These are phyloP conservation scores for Hoplodrina blanda DNA, from an alignment of 2,888 invertebrate species.

Conservation along the genomic window DNA sequence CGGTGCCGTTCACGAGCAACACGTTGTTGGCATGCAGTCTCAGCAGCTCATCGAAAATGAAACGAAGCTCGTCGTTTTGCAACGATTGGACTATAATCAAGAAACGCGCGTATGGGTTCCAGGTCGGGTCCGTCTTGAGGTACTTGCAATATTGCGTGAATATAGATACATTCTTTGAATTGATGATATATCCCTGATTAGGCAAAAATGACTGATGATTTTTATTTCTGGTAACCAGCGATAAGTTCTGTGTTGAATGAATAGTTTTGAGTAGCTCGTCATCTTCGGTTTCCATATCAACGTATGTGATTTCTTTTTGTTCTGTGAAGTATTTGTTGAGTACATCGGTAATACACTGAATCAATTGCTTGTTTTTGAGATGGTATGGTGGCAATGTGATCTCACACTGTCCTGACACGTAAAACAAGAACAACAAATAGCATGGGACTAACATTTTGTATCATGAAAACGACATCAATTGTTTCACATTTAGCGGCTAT, in stretches of 20 bases:
- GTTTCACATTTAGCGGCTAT: slow-evolving; percentile 7
- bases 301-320: slow-evolving; percentile 49
- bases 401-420: slow-evolving; percentile 29
- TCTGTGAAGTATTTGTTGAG: slow-evolving; percentile 45
- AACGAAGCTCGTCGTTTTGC: slow-evolving; percentile 45
- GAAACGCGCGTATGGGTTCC: slow-evolving; percentile 74
- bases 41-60: slow-evolving; percentile 73
- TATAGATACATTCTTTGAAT: slow-evolving; percentile 49
- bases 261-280: slow-evolving; percentile 42
- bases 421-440: slow-evolving; percentile 30
- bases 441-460: slow-evolving; percentile 48
- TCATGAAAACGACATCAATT: slow-evolving; percentile 8
- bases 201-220: slow-evolving; percentile 24
- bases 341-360: slow-evolving; percentile 40
- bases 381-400: slow-evolving; percentile 1
- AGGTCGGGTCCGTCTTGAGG: slow-evolving; percentile 65
- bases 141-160: slow-evolving; percentile 56
- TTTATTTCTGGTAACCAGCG: slow-evolving; percentile 31
- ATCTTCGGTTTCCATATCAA: slow-evolving; percentile 37
- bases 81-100: slow-evolving; percentile 68
- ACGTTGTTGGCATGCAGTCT: slow-evolving; percentile 67
- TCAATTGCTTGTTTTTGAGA: slow-evolving; percentile 18
- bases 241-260: slow-evolving; percentile 21
- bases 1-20: slow-evolving; percentile 69
- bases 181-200: slow-evolving; percentile 67